Evolutionary conservation across 2,888 invertebrate genomes (phyloP).

Genomic region (Stenotaenia linearis): DNA sequence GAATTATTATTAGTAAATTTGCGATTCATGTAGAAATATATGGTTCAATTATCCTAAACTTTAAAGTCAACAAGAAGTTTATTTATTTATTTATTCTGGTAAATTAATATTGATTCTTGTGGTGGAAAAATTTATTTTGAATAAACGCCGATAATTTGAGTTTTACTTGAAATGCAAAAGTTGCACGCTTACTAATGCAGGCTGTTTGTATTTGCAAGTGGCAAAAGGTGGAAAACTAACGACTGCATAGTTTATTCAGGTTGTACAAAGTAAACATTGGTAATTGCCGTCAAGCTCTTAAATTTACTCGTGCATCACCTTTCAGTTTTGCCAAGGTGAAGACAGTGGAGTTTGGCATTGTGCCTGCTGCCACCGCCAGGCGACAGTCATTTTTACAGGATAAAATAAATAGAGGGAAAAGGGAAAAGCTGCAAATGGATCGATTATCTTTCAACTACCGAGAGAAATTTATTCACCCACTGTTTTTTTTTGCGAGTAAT

Average conservation of each 20-base stretch:
- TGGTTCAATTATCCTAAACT: not conserved
- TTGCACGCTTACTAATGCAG: not conserved
- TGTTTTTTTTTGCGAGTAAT: not conserved
- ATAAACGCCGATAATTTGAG: not conserved
- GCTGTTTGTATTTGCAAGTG: conserved; percentile 4
- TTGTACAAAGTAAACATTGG: conserved; percentile 21
- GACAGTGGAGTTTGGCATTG: not conserved
- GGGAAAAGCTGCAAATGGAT: not conserved
- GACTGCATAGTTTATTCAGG: conserved; percentile 13
- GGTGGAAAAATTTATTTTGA: not conserved
- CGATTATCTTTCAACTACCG: not conserved
- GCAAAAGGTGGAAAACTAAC: conserved; percentile 2
- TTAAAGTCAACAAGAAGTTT: not conserved
- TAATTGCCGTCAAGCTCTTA: conserved; percentile 1
- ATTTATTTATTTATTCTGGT: not conserved
- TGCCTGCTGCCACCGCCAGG: not conserved
- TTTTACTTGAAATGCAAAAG: not conserved
- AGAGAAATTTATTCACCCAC: not conserved
- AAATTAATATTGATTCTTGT: not conserved
- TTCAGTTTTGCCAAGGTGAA: not conserved
- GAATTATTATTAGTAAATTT: not conserved
- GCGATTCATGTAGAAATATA: not conserved
- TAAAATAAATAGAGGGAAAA: not conserved
- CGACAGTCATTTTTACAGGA: not conserved
- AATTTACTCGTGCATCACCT: conserved; percentile 9